Evolutionary conservation across 2,113 vertebrate species (phyloP).

Genomic region (Carollia perspicillata): DNA sequence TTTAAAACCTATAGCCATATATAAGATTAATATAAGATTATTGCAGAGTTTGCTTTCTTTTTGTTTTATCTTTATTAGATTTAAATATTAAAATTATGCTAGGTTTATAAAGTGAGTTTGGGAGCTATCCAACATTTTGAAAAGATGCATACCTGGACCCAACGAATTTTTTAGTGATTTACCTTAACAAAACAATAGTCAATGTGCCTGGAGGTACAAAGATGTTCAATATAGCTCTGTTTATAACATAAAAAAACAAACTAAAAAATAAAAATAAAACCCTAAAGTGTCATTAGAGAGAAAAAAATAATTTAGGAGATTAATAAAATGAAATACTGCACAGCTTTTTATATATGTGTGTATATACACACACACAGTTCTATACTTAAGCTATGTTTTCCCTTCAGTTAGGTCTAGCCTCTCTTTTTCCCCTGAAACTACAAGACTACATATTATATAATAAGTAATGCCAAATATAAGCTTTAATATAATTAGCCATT

Average conservation of each 20-base stretch:
- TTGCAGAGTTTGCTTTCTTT: not conserved
- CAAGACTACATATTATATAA: not conserved
- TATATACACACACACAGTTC: not conserved
- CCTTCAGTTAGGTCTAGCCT: not conserved
- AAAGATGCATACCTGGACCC: not conserved
- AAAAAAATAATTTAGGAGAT: slow-evolving; percentile 17
- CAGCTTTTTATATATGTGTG: not conserved
- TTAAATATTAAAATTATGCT: slow-evolving; percentile 41
- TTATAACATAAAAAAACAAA: not conserved
- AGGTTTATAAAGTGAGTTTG: slow-evolving; percentile 2
- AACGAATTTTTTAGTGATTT: slow-evolving; percentile 11
- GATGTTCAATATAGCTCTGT: not conserved
- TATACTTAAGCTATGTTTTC: not conserved
- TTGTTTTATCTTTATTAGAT: not conserved
- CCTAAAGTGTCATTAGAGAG: not conserved
- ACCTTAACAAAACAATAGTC: not conserved
- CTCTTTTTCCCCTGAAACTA: not conserved
- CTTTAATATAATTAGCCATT: not conserved
- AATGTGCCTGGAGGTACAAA: not conserved
- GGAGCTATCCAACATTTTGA: not conserved
- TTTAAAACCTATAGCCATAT: slow-evolving; percentile 17
- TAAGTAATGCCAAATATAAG: not conserved
- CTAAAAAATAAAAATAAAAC: not conserved
- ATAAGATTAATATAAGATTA: slow-evolving; percentile 21
- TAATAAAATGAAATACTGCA: not conserved